Conservation (phyloP, 2,113 vertebrate genomes). For the Typhlomys cinereus region DNA sequence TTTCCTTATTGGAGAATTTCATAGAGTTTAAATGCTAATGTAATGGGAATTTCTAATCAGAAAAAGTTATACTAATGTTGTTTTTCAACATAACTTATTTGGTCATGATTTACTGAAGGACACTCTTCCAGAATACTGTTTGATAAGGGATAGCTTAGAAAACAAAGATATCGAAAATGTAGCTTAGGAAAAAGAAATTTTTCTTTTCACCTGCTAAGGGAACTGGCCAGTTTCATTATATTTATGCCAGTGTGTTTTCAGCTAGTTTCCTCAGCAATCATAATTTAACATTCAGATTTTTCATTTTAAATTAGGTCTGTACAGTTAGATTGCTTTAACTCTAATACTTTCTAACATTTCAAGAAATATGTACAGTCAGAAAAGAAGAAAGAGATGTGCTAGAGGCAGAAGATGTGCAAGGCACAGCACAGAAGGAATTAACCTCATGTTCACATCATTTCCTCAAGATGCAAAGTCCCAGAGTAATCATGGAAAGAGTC, state of each 20-base stretch:
- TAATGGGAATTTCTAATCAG: conserved; percentile 6
- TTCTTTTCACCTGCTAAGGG: neutral
- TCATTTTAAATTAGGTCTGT: neutral
- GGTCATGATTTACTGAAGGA: neutral
- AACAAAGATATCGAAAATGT: neutral
- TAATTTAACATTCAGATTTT: neutral
- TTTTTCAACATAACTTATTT: neutral
- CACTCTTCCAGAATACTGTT: neutral
- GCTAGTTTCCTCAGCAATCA: neutral
- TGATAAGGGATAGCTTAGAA: neutral
- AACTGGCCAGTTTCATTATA: neutral
- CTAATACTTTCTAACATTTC: neutral
- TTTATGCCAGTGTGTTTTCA: neutral
- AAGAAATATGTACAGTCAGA: neutral
- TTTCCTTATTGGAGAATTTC: conserved; percentile 3
- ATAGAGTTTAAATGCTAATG: neutral
- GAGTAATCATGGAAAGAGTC: neutral
- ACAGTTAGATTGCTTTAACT: neutral
- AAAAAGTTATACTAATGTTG: neutral
- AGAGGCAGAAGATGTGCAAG: neutral
- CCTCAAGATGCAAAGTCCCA: neutral
- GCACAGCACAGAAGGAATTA: neutral
- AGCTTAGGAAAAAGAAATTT: neutral
- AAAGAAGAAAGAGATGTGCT: neutral
- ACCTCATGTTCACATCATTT: neutral